Evolutionary conservation across 2,888 invertebrate species (phyloP), one percentile per base, ranked within the genome.

Genomic region (Nymphalis polychloros): DNA sequence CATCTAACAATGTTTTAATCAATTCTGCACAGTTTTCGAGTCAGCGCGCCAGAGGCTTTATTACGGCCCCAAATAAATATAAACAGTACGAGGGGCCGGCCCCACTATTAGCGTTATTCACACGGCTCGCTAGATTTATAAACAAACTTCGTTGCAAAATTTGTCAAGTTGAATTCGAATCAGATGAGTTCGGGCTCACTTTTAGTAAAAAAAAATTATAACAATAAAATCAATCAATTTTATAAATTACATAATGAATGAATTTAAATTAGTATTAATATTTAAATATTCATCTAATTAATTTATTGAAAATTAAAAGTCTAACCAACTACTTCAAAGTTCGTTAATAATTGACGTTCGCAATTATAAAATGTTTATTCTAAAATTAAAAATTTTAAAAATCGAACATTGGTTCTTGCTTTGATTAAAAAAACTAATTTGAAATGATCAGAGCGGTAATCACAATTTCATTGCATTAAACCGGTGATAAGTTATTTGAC

Each of bases 1-100:
- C 81, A 82, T 84, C 87, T 90, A 92, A 92, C 91, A 90, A 90
- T 89, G 87, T 92, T 92, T 91, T 91, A 92, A 92, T 92, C 92
- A 92, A 92, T 92, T 92, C 89, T 90, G 87, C 86, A 87, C 91
- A 91, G 89, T 90, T 90, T 84, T 89, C 92, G 92, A 90, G 89
- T 90, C 91, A 90, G 85, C 88, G 90, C 89, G 85, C 84, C 84
- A 89, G 90, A 90, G 88, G 90, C 89, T 91, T 91, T 91, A 90
- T 87, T 81, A 80, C 86, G 83, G 90, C 90, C 91, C 91, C 90
- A 90, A 90, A 92, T 90, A 91, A 90, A 91, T 90, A 92, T 89
- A 91, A 92, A 92, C 92, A 91, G 91, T 89, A 89, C 41, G 90
- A 88, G 83, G 88, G 87, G 88, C 86, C 87, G 81, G 84, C 87